Conservation (phyloP, 2,113 vertebrate genomes). For the Turdus rufiventris region DNA sequence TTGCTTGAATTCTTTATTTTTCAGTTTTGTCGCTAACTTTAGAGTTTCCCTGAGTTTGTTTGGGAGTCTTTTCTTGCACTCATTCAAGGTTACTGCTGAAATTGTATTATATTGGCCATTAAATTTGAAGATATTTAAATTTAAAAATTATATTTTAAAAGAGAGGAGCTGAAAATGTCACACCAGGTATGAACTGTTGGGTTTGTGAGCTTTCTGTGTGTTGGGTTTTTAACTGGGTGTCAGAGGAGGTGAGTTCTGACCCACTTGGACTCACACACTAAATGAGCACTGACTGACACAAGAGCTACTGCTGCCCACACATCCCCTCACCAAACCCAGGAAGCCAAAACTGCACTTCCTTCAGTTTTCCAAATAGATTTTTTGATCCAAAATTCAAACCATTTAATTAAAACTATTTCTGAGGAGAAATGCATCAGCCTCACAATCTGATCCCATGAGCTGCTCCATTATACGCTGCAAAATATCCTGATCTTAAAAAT, state of each 20-base stretch:
- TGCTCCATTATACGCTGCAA: not conserved
- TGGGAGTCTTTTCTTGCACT: not conserved
- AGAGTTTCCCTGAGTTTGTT: not conserved
- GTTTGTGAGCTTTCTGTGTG: not conserved
- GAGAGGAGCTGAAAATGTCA: not conserved
- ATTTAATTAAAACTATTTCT: not conserved
- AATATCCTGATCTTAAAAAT: not conserved
- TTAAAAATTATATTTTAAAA: not conserved
- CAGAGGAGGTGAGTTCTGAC: not conserved
- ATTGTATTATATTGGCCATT: not conserved
- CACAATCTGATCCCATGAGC: not conserved
- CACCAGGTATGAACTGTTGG: not conserved
- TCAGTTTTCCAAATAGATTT: not conserved
- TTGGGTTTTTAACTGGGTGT: not conserved
- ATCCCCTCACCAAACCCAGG: not conserved
- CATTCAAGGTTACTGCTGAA: rapidly evolving
- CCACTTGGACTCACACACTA: not conserved
- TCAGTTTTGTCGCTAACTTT: not conserved
- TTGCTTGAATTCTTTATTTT: not conserved
- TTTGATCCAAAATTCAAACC: not conserved
- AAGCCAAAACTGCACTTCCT: not conserved
- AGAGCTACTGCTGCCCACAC: not conserved
- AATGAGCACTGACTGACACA: not conserved
- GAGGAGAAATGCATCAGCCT: not conserved
- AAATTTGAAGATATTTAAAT: not conserved